A percentile compares a stretch with the other conserved stretches of the same genome.
phyloP scores from a whole-genome alignment of 2,888 invertebrate species.

The Tholera decimalis region DNA sequence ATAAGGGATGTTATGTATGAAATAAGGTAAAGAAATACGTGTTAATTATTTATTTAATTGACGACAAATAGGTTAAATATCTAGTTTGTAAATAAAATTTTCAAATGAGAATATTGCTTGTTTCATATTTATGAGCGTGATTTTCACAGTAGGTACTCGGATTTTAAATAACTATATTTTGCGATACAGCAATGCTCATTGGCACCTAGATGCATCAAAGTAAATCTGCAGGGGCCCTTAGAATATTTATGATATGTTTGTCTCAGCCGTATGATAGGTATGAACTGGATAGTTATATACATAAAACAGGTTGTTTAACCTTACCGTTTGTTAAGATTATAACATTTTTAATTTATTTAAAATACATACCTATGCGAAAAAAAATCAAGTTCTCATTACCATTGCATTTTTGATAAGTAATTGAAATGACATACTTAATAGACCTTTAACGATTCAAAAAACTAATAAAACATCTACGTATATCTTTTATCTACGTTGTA shows the following conservation, averaged over 20 bases:
- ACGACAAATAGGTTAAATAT: too few species aligned
- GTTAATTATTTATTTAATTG: too few species aligned
- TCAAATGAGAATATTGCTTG: too few species aligned
- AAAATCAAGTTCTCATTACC: constrained; percentile 36
- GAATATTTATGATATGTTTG: constrained; percentile 40
- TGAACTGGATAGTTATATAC: too few species aligned
- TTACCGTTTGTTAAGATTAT: constrained; percentile 23
- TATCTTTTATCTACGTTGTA: neutral
- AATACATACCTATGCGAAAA: constrained; percentile 32
- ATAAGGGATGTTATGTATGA: too few species aligned
- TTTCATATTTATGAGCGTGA: too few species aligned
- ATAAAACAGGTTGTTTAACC: constrained; percentile 31
- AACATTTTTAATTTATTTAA: constrained; percentile 32
- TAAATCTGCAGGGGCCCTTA: constrained; percentile 25
- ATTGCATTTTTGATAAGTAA: constrained; percentile 4
- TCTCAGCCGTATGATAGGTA: neutral
- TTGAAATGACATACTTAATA: neutral
- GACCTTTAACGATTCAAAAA: neutral
- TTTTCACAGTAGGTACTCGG: too few species aligned
- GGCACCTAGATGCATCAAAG: neutral
- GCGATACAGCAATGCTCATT: neutral
- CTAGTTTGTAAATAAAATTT: too few species aligned
- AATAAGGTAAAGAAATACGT: too few species aligned
- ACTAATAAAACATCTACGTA: neutral
- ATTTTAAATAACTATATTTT: neutral